Evolutionary conservation across 2,797 vertebrate genomes (phyloP).

Genomic region (Acestrorhynchus altus): DNA sequence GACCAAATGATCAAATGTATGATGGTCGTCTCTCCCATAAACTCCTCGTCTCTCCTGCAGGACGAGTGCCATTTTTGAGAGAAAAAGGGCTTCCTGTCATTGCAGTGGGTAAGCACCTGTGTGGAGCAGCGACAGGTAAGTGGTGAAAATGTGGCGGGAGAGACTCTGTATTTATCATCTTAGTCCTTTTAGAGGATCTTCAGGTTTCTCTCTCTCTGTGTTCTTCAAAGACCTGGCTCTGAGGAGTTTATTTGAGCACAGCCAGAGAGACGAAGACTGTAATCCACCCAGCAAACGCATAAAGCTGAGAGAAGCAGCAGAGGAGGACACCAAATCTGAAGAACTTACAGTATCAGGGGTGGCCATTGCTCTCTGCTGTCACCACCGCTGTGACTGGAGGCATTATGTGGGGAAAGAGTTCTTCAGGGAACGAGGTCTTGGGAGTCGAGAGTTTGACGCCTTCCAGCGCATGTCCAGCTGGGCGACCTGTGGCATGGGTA

Average conservation of each 20-base stretch:
- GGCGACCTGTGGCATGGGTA: slow-evolving; percentile 91
- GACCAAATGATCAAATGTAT: background rate
- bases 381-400: slow-evolving; percentile 95
- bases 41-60: slow-evolving; percentile 78
- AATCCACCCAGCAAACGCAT: slow-evolving; percentile 79
- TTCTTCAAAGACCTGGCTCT: slow-evolving; percentile 87
- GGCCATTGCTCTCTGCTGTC: slow-evolving; percentile 92
- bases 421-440: slow-evolving; percentile 86
- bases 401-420: slow-evolving; percentile 93
- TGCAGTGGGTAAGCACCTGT: slow-evolving; percentile 94
- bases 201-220: slow-evolving; percentile 1
- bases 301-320: slow-evolving; percentile 57
- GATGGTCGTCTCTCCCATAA: slow-evolving; percentile 4
- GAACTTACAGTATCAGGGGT: slow-evolving; percentile 80
- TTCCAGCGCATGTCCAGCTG: slow-evolving; percentile 97
- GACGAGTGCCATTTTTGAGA: slow-evolving; percentile 82
- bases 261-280: slow-evolving; percentile 37
- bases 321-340: slow-evolving; percentile 21
- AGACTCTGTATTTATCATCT: background rate
- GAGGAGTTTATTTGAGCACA: slow-evolving; percentile 85
- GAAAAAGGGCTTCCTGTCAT: slow-evolving; percentile 83
- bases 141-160: background rate
- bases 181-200: background rate
- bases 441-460: slow-evolving; percentile 84
- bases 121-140: slow-evolving; percentile 92